phyloP scores from a whole-genome alignment of 1,140 invertebrate genomes.

The Sinonovacula constricta region DNA sequence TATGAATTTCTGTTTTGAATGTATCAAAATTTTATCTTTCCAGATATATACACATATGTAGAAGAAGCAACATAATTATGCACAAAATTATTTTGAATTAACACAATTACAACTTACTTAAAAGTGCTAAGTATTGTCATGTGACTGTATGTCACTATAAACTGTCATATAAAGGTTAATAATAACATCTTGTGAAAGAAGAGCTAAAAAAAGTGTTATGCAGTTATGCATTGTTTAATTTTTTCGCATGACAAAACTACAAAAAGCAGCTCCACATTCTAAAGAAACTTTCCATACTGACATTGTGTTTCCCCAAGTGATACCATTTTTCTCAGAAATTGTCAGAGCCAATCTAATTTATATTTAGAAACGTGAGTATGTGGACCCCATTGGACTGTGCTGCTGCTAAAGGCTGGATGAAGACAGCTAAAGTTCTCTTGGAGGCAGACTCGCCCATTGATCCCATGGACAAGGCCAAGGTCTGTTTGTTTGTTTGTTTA shows the following conservation, averaged over 20 bases:
- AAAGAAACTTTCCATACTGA: not conserved
- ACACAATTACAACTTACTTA: too few relatives aligned
- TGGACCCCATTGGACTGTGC: slow-evolving; percentile 81
- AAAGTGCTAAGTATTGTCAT: too few relatives aligned
- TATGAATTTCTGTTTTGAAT: too few relatives aligned
- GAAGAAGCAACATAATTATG: too few relatives aligned
- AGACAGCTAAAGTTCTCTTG: slow-evolving; percentile 77
- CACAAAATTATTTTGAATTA: too few relatives aligned
- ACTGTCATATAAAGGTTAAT: too few relatives aligned
- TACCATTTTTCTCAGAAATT: slow-evolving; percentile 32
- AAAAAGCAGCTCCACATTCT: not conserved
- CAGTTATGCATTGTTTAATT: too few relatives aligned
- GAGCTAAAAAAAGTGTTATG: too few relatives aligned
- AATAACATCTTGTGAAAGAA: too few relatives aligned
- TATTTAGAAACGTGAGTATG: slow-evolving; percentile 76
- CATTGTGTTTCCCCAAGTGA: not conserved
- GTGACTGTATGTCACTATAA: too few relatives aligned
- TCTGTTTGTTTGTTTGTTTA: too few relatives aligned
- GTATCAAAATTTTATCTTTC: not conserved
- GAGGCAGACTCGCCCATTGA: slow-evolving; percentile 78
- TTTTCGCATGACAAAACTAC: too few relatives aligned
- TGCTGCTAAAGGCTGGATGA: slow-evolving; percentile 78
- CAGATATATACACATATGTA: slow-evolving; percentile 7
- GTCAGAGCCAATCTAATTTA: slow-evolving; percentile 16
- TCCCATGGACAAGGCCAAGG: slow-evolving; percentile 79